Conservation (phyloP, 37 sponge, comb jelly and placozoan genomes). For the Haliclona indistincta region DNA sequence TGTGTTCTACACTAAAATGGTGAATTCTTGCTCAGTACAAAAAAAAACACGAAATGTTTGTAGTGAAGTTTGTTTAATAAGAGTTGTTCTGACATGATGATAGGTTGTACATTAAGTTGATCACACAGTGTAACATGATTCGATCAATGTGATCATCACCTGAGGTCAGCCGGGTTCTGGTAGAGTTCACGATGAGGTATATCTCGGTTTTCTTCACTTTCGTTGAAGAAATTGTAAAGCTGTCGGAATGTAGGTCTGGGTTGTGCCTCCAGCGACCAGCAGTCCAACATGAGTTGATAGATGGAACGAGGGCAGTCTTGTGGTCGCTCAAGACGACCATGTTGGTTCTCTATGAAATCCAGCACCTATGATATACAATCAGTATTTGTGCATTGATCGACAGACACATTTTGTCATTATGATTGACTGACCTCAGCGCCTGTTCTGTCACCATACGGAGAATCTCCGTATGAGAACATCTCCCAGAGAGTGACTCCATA, state of each 20-base stretch:
- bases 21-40: too few species aligned
- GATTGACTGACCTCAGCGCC: slow-evolving; percentile 77
- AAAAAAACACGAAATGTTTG: too few species aligned
- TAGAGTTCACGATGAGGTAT: slow-evolving; percentile 76
- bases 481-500: slow-evolving; percentile 98
- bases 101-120: too few species aligned
- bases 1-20: too few species aligned
- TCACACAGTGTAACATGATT: too few species aligned
- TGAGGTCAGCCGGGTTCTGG: slow-evolving; percentile 53
- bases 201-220: slow-evolving; percentile 62
- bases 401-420: slow-evolving; percentile 2
- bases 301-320: slow-evolving; percentile 66
- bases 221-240: slow-evolving; percentile 62
- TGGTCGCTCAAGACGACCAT: slow-evolving; percentile 70
- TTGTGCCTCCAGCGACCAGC: slow-evolving; percentile 86
- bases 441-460: slow-evolving; percentile 93
- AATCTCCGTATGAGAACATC: slow-evolving; percentile 95
- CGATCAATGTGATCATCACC: too few species aligned
- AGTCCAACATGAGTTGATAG: slow-evolving; percentile 80
- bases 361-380: slow-evolving; percentile 50
- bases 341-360: slow-evolving; percentile 76
- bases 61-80: too few species aligned
- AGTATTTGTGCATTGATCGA: not conserved
- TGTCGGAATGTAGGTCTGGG: slow-evolving; percentile 77
- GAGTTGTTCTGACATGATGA: too few species aligned